These are phyloP conservation scores for Pilophorus perplexus DNA, from an alignment of 2,888 invertebrate genomes.

Conservation along the genomic window DNA sequence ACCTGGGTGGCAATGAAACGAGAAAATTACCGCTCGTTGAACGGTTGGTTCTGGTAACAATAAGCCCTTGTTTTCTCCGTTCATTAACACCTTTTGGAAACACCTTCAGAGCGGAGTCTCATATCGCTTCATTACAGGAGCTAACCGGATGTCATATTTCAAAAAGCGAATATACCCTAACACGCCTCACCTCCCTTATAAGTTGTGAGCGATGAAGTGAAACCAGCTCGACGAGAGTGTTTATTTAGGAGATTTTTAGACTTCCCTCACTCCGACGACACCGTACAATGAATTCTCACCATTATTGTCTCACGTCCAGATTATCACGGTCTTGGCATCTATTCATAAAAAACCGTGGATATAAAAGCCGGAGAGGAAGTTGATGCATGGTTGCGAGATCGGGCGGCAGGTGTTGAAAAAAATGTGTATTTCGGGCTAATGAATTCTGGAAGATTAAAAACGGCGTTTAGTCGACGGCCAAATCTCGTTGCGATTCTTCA, in stretches of 20 bases:
- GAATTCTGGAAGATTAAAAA: conserved; percentile 2
- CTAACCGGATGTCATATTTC: conserved; percentile 21
- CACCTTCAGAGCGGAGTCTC: neutral
- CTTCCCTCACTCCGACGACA: neutral
- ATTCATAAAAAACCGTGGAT: neutral
- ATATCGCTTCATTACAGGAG: neutral
- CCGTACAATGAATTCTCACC: conserved; percentile 24
- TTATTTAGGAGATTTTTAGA: conserved; percentile 16
- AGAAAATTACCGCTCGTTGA: too few relatives aligned
- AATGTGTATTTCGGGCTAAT: conserved; percentile 6
- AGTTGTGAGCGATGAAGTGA: conserved; percentile 18
- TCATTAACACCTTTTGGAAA: conserved; percentile 19
- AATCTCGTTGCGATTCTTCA: too few relatives aligned
- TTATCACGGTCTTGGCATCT: conserved; percentile 9
- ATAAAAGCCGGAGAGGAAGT: conserved; percentile 2
- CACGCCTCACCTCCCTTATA: conserved; percentile 13
- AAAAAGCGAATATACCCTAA: conserved; percentile 16
- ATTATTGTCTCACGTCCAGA: conserved; percentile 11
- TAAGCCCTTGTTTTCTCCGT: neutral
- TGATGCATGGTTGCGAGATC: neutral
- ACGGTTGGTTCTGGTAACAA: too few relatives aligned
- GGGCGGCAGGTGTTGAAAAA: conserved; percentile 4
- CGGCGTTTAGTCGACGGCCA: conserved; percentile 2
- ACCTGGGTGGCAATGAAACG: too few relatives aligned
- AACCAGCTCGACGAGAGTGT: neutral